Base-by-base conservation (phyloP, 2,797 vertebrate genomes). In the Molossus molossus region DNA sequence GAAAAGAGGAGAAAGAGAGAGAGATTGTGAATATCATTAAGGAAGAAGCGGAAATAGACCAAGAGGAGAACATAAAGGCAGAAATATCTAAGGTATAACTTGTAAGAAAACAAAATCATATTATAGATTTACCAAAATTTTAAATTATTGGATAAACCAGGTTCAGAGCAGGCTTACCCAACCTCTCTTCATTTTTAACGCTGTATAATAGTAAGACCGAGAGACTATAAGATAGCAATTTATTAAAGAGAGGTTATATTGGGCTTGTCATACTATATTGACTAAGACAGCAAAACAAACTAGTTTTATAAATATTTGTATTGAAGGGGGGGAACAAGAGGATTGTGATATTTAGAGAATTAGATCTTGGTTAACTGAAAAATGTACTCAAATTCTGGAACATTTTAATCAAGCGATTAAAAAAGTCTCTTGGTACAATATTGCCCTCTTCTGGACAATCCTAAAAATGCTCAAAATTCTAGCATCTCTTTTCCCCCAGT, bases 391-490 rank as follows among this genome's bases (percentile, higher is more conserved):
- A 64, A 86, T 83, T 64, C 55, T 53, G 4, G 21, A 82, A 62
- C 53, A 75, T 83, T 65, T 80, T 20, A 85, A 76, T 9, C n/a
- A 1, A 55, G 15, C 40, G 57, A 70, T 76, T 76, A 20, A 69
- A 62, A 69, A 80, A 33, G 25, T 81, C 20, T 92, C 45, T 64
- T 95, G 79, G 37, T 94, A 50, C 80, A 91, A 95, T 77, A 91
- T 37, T 50, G 94, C 96, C 97, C 97, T 93, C 97, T 97, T 65
- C 94, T 97, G 97, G 97, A 62, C 6, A 64, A 70, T 73, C 50
- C 15, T 90, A 62, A 73, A 57, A 8, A 77, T 67, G 37, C 53
- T 88, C 53, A 81, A 65, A 92, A 67, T 84, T 80, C 84, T 67
- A 72, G 45, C 75, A 10, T 37, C 13, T 70, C 50, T 0, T 23